Percentiles rank a stretch among this genome's conserved stretches.
These are phyloP conservation scores for Pangasius larnaudii DNA, from an alignment of 2,797 vertebrate genomes.

Conservation along the genomic window DNA sequence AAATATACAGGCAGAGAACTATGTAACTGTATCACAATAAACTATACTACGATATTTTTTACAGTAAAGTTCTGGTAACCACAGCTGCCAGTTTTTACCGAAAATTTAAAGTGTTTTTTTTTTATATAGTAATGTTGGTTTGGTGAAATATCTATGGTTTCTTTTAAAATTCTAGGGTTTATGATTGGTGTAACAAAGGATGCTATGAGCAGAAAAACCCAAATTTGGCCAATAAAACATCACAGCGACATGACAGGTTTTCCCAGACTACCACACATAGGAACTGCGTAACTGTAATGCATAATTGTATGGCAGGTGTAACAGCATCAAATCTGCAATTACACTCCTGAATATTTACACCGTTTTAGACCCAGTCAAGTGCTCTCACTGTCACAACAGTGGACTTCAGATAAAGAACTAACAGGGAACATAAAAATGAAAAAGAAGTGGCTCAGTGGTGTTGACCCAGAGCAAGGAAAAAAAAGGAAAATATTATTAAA, in stretches of 20 bases:
- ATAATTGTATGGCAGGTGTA: background rate
- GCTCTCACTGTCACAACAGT: background rate
- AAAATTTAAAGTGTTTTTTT: background rate
- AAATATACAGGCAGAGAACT: background rate
- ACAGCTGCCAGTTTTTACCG: background rate
- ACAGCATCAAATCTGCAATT: conserved; percentile 4
- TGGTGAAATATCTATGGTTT: background rate
- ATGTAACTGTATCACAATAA: background rate
- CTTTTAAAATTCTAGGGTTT: background rate
- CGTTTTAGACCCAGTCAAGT: background rate
- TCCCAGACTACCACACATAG: background rate
- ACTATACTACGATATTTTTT: background rate
- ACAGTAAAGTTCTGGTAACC: background rate
- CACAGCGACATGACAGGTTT: background rate
- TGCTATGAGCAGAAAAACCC: background rate
- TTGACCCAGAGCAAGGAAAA: background rate
- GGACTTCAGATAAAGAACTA: background rate
- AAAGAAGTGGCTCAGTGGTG: background rate
- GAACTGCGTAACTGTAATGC: background rate
- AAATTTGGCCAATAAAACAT: background rate
- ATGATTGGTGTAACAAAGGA: background rate
- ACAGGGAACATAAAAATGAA: background rate
- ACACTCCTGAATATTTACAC: background rate
- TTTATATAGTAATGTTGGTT: no score
- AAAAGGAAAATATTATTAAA: background rate